Conservation (phyloP, 2,113 vertebrate genomes). For the Tragelaphus scriptus region DNA sequence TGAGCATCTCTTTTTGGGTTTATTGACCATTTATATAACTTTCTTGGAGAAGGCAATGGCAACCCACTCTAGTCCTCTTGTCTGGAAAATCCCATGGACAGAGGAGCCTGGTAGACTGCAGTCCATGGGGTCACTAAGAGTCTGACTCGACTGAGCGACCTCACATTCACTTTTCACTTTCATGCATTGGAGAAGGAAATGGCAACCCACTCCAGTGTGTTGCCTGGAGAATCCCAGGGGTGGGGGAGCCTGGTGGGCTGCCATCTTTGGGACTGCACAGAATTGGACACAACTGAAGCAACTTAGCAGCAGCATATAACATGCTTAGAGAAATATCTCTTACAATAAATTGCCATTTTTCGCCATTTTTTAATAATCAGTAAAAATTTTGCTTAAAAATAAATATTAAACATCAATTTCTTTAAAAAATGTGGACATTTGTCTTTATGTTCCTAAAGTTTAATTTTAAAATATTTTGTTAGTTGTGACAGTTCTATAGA, state of each 20-base stretch:
- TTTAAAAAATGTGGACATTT: background rate
- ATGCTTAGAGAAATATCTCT: background rate
- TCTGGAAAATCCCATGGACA: too few species aligned
- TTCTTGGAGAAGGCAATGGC: background rate
- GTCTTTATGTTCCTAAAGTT: background rate
- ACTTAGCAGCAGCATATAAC: background rate
- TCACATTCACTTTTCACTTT: too few species aligned
- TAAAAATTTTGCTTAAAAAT: background rate
- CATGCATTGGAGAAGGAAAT: too few species aligned
- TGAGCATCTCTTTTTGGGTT: background rate
- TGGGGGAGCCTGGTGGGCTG: too few species aligned
- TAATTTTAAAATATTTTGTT: background rate
- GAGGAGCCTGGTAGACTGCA: too few species aligned
- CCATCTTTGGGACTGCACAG: too few species aligned
- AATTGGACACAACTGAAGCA: too few species aligned
- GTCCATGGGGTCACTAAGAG: too few species aligned
- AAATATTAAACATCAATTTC: background rate
- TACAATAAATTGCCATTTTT: background rate
- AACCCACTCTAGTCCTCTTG: too few species aligned
- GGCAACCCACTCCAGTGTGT: too few species aligned
- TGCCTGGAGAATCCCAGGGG: too few species aligned
- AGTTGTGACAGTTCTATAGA: background rate
- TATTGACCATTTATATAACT: background rate
- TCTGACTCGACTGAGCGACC: accelerated
- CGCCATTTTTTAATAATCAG: background rate